Evolutionary conservation across 2,113 vertebrate species (phyloP), one percentile per base, ranked within the genome.

Genomic region (Cephalopholis sonnerati): DNA sequence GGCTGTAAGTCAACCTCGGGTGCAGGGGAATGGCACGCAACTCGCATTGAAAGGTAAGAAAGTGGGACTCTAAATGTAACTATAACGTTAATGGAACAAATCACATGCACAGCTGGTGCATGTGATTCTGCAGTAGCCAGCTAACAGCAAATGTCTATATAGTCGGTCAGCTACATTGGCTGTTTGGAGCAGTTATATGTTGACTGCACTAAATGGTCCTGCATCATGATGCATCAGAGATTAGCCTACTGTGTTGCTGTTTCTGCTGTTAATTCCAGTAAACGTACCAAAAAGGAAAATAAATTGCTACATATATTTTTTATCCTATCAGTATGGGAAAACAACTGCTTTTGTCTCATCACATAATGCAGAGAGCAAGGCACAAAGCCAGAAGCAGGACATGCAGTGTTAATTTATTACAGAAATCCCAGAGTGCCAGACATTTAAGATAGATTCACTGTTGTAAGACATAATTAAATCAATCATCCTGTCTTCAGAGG

Each of bases 21-120:
- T 73, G 32, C 84, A 75, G 20, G 7, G 0, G 3, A 87, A 84
- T 0, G 3, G 13, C 50, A 66, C 74, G 0, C 11, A 57, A 15
- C 11, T n/a, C 18, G 54, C 18, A 0, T 9, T 41, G n/a, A 61
- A 27, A 54, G 86, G 92, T 94, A 83, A 82, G 77, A 69, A 68
- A 71, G 9, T 2, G 18, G 3, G 13, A 64, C 24, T 55, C 1
- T 36, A 2, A 1, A 55, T 16, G 8, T 24, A 2, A 22, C n/a
- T 39, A 39, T 70, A 16, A 39, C 36, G 10, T 54, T 6, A 67
- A 18, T 27, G 9, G 4, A 12, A 36, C 22, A 15, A 8, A 65
- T 4, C 44, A 50, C 44, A 27, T 16, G 20, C 27, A 32, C 1
- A 9, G 44, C 6, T 2, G 41, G 24, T 25, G 16, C 24, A 11